Conservation (phyloP, 2,113 vertebrate species). For the Gallinago undulata region DNA sequence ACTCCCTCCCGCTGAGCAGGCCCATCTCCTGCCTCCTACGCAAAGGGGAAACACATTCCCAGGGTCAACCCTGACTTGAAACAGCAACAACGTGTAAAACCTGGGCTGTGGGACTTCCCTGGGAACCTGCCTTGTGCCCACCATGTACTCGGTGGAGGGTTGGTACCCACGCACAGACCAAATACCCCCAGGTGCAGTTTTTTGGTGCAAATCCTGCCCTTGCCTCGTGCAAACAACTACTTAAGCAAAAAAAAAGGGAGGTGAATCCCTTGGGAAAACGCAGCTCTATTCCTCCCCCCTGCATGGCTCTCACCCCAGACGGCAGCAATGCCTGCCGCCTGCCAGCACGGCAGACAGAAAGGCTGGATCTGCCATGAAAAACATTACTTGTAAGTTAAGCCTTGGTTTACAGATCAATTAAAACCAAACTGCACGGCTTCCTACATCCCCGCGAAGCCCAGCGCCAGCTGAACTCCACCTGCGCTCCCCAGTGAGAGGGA, state of each 20-base stretch:
- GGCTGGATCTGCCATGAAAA: neutral
- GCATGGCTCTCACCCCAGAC: neutral
- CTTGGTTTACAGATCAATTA: conserved; percentile 12
- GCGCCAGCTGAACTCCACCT: neutral
- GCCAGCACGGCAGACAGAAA: neutral
- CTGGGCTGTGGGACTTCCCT: neutral
- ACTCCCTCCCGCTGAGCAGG: neutral
- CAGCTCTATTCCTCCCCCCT: neutral
- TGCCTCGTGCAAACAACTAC: neutral
- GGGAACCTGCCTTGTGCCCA: neutral
- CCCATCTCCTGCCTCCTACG: no score
- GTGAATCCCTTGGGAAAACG: neutral
- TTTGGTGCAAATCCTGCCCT: neutral
- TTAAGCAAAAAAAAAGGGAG: neutral
- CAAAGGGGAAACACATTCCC: neutral
- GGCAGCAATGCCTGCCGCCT: neutral
- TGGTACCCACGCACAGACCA: neutral
- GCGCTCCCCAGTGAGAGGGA: neutral
- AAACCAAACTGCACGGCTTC: neutral
- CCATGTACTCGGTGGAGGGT: neutral
- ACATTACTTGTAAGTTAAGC: neutral
- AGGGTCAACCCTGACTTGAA: neutral
- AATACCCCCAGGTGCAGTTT: accelerated
- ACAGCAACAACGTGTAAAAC: neutral
- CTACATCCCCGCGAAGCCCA: neutral